Conservation (phyloP, 2,888 invertebrate species). For the Latrodectus elegans region DNA sequence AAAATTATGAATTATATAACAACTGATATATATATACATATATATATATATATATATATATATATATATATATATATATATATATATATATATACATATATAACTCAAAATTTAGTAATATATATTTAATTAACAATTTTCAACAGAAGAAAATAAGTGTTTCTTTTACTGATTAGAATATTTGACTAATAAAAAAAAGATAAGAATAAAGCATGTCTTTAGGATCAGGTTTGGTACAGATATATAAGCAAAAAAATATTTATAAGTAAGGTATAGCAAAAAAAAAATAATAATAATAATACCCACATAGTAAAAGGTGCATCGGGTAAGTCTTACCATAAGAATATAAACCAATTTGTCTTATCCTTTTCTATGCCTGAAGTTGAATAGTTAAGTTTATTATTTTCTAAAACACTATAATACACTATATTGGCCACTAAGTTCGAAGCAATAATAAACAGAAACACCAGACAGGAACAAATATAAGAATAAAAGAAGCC, state of each 20-base stretch:
- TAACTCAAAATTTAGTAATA: neutral
- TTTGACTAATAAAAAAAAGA: conserved; percentile 26
- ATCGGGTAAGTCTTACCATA: conserved; percentile 57
- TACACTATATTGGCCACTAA: conserved; percentile 54
- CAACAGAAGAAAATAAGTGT: neutral
- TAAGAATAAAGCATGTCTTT: conserved; percentile 47
- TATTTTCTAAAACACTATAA: conserved; percentile 52
- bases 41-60: too few species aligned
- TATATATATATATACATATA: too few species aligned
- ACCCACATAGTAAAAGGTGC: conserved; percentile 53
- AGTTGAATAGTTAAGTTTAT: conserved; percentile 54
- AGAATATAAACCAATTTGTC: neutral
- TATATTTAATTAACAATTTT: conserved; percentile 5
- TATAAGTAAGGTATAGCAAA: conserved; percentile 50
- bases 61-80: too few species aligned
- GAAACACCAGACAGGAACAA: conserved; percentile 43
- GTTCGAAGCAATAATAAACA: conserved; percentile 61
- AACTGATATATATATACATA: neutral
- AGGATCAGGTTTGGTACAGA: conserved; percentile 50
- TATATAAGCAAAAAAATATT: conserved; percentile 57
- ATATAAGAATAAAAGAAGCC: conserved; percentile 60
- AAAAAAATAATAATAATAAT: too few species aligned
- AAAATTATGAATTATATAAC: too few species aligned
- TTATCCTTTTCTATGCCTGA: neutral
- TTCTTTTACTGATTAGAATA: neutral